A percentile compares a stretch with the other conserved stretches of the same genome.
These are phyloP conservation scores for Troglohyphantes excavatus DNA, from an alignment of 2,888 invertebrate genomes.

Conservation along the genomic window DNA sequence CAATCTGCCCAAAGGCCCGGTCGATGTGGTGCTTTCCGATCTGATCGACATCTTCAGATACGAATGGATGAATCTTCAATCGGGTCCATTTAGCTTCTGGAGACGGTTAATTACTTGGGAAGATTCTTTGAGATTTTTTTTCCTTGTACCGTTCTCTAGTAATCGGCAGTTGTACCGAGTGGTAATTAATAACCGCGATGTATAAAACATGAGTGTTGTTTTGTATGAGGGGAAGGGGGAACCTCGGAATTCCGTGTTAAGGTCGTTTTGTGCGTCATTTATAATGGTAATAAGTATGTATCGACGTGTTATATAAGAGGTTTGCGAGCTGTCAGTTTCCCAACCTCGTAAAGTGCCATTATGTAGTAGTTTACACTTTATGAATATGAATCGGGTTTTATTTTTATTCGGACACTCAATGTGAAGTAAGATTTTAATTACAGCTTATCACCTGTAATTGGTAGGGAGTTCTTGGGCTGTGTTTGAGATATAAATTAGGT, in stretches of 20 bases:
- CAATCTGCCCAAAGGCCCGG: constrained; percentile 51
- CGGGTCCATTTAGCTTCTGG: constrained; percentile 21
- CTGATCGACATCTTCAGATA: neutral
- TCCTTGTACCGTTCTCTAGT: constrained; percentile 13
- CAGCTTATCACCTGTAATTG: neutral
- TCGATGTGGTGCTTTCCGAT: constrained; percentile 19
- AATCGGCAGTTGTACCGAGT: constrained; percentile 58
- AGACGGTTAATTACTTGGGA: constrained; percentile 60
- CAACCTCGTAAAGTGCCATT: constrained; percentile 11
- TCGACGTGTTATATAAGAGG: constrained; percentile 62
- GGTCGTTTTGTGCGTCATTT: constrained; percentile 43
- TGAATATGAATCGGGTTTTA: neutral
- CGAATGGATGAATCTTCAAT: constrained; percentile 23
- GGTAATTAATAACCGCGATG: constrained; percentile 70
- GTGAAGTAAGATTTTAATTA: neutral
- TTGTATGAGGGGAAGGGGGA: neutral
- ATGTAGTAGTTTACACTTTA: neutral
- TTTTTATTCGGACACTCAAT: constrained; percentile 6
- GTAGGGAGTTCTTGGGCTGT: neutral
- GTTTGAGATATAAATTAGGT: neutral
- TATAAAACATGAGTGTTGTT: constrained; percentile 61
- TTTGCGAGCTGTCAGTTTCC: constrained; percentile 41
- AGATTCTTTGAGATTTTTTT: neutral
- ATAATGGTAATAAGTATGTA: constrained; percentile 53
- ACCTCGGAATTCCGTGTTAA: constrained; percentile 26